Conservation (phyloP, 2,113 vertebrate genomes). For the Jaculus jaculus region DNA sequence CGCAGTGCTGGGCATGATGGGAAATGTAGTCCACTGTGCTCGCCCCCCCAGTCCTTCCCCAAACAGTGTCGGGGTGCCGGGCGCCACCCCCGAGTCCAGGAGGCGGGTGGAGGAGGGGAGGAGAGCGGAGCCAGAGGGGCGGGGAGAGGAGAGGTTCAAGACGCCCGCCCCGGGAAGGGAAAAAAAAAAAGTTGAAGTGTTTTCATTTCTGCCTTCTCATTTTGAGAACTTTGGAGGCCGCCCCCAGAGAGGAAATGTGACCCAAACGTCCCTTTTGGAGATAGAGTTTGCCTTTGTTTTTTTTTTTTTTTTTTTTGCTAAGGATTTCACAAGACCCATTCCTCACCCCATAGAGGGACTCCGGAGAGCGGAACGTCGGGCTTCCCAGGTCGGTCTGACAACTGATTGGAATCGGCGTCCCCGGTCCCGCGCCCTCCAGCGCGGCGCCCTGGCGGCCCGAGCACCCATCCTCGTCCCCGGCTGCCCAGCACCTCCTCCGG, state of each 20-base stretch:
- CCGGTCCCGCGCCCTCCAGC: slow-evolving; percentile 63
- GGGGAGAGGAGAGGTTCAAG: slow-evolving; percentile 62
- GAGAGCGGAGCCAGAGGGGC: slow-evolving; percentile 56
- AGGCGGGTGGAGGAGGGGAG: slow-evolving; percentile 52
- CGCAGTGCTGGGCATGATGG: slow-evolving; percentile 85
- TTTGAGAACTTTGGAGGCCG: slow-evolving; percentile 79
- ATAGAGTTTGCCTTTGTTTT: slow-evolving; percentile 78
- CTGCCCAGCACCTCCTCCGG: slow-evolving; percentile 61
- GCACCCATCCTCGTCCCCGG: slow-evolving; percentile 57
- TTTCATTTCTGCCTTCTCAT: slow-evolving; percentile 79
- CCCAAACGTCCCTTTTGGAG: slow-evolving; percentile 75
- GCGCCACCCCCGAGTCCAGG: slow-evolving; percentile 47
- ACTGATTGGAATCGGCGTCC: slow-evolving; percentile 51
- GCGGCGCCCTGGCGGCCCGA: slow-evolving; percentile 56
- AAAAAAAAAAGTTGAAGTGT: slow-evolving; percentile 83
- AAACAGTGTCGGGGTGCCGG: slow-evolving; percentile 64
- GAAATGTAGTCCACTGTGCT: slow-evolving; percentile 84
- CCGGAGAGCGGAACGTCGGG: slow-evolving; percentile 46
- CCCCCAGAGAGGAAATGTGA: slow-evolving; percentile 76
- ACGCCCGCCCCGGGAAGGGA: slow-evolving; percentile 70
- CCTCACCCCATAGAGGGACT: slow-evolving; percentile 51
- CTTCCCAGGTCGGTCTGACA: slow-evolving; percentile 62
- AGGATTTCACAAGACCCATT: slow-evolving; percentile 71
- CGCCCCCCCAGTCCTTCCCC: slow-evolving; percentile 72
- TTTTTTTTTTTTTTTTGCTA: not conserved